These are phyloP conservation scores for Xenentodon cancila DNA, from an alignment of 2,797 vertebrate species.

Conservation along the genomic window DNA sequence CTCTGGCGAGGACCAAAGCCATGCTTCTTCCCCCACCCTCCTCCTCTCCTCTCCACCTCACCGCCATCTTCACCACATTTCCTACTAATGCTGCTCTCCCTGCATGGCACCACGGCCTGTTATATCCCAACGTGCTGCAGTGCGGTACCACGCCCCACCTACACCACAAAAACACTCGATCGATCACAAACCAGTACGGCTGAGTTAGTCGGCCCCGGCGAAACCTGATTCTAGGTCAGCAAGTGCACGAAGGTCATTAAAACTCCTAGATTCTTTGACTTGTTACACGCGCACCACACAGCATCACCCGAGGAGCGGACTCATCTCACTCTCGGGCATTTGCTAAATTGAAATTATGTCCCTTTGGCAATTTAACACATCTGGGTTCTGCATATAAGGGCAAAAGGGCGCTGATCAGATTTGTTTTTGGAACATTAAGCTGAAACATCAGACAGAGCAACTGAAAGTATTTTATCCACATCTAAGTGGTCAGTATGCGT, in stretches of 20 bases:
- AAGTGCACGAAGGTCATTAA: constrained; percentile 11
- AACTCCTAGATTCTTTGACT: background rate
- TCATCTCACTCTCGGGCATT: background rate
- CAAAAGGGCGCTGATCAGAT: too few species aligned
- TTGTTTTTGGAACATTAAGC: too few species aligned
- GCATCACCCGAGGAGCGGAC: background rate
- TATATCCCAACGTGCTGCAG: constrained; percentile 59
- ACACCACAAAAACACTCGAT: constrained; percentile 25
- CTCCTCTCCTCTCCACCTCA: background rate
- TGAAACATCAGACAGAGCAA: too few species aligned
- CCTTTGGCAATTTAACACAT: background rate
- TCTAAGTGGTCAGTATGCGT: too few species aligned
- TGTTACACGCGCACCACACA: too few species aligned
- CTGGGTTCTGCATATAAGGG: too few species aligned
- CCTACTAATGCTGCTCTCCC: constrained; percentile 36
- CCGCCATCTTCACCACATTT: constrained; percentile 16
- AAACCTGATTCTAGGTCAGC: background rate
- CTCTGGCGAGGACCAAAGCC: constrained; percentile 57
- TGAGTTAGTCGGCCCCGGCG: background rate
- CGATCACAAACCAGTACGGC: constrained; percentile 6
- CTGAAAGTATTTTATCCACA: too few species aligned
- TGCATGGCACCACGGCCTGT: constrained; percentile 45
- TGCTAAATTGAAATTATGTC: background rate
- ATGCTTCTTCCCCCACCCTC: constrained; percentile 23
- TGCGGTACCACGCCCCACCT: constrained; percentile 70